Conservation (phyloP, 1,140 invertebrate genomes). For the Epicauta chinensis region DNA sequence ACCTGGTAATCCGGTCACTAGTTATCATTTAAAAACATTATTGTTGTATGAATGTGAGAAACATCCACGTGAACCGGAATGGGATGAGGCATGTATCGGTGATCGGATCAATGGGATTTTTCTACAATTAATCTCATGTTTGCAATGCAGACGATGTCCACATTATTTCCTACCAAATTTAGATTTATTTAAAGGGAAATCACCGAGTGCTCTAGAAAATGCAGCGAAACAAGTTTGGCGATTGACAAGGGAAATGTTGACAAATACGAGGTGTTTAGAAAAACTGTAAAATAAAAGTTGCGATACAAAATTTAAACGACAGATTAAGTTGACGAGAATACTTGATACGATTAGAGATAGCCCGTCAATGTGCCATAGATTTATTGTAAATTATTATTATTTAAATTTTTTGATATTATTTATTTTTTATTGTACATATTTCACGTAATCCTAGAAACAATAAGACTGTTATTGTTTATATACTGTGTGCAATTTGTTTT, state of each 20-base stretch:
- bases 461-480: too few species aligned
- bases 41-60: slow-evolving; percentile 94
- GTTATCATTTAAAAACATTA: slow-evolving; percentile 85
- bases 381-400: too few species aligned
- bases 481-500: too few species aligned
- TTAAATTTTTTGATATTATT: too few species aligned
- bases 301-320: too few species aligned
- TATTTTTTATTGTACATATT: too few species aligned
- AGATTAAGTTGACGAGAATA: too few species aligned
- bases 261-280: slow-evolving; percentile 81
- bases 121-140: slow-evolving; percentile 89
- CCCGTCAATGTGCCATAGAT: too few species aligned
- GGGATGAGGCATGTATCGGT: slow-evolving; percentile 84
- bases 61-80: slow-evolving; percentile 84
- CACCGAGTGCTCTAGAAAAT: slow-evolving; percentile 77
- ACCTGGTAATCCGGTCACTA: slow-evolving; percentile 78
- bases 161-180: slow-evolving; percentile 87
- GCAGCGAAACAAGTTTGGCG: slow-evolving; percentile 90
- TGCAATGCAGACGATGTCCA: slow-evolving; percentile 88
- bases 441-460: too few species aligned
- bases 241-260: slow-evolving; percentile 79
- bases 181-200: slow-evolving; percentile 85
- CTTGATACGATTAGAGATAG: too few species aligned
- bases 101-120: slow-evolving; percentile 93
- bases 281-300: slow-evolving; percentile 58